A percentile compares a stretch with the other conserved stretches of the same genome.
These are phyloP conservation scores for Sitobion miscanthi DNA, from an alignment of 1,140 invertebrate species.

Conservation along the genomic window DNA sequence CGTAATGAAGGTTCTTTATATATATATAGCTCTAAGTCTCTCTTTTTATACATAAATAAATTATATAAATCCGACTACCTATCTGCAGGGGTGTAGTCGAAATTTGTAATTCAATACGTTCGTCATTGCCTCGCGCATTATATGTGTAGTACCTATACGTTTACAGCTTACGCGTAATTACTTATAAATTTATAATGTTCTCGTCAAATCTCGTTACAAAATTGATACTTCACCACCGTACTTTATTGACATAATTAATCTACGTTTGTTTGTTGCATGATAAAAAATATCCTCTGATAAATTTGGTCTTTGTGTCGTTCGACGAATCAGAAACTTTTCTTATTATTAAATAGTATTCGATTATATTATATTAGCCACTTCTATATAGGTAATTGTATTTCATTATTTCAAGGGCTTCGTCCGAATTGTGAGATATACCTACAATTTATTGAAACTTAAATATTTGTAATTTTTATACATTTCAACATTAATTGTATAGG, in stretches of 20 bases:
- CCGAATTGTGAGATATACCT: neutral
- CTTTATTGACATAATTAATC: neutral
- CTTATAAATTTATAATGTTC: neutral
- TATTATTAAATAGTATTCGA: neutral
- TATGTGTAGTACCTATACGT: neutral
- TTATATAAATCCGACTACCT: neutral
- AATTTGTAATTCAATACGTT: neutral
- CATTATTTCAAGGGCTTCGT: accelerated
- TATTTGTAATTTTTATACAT: neutral
- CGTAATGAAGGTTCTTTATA: slow-evolving; percentile 20
- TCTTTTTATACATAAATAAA: neutral
- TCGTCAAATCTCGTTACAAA: neutral
- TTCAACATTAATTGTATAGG: neutral
- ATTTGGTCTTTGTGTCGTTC: neutral
- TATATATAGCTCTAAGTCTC: neutral
- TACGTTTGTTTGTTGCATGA: neutral
- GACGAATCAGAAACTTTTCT: neutral
- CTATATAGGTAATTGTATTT: neutral
- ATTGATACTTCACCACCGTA: neutral
- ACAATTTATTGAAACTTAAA: neutral
- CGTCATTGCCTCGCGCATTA: neutral
- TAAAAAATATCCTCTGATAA: neutral
- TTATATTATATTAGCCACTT: neutral
- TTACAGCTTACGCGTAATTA: neutral
- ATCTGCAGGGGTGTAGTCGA: no score